Conservation (phyloP, 2,113 vertebrate genomes). For the Vimba vimba region DNA sequence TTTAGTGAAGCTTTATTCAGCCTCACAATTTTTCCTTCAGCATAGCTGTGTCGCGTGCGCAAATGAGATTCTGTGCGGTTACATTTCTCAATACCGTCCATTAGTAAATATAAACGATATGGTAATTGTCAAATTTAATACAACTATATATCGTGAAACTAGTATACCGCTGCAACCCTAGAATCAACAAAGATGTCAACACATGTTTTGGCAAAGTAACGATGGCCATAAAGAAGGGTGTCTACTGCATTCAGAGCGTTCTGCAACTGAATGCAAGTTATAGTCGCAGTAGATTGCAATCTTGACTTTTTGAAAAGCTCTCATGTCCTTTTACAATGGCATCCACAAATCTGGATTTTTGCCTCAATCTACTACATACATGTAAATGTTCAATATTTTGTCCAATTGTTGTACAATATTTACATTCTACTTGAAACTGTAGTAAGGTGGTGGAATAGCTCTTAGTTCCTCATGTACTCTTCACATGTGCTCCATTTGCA, state of each 20-base stretch:
- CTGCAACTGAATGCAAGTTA: not conserved
- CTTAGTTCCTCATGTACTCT: not conserved
- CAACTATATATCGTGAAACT: not conserved
- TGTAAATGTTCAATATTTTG: not conserved
- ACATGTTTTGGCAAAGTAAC: not conserved
- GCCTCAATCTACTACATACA: slow-evolving; percentile 2
- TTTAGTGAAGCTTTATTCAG: not conserved
- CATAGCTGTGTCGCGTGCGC: not conserved
- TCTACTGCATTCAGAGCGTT: slow-evolving; percentile 26
- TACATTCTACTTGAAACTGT: slow-evolving; percentile 7
- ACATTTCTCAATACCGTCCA: not conserved
- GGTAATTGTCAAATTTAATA: not conserved
- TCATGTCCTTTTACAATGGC: no score
- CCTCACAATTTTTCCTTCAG: not conserved
- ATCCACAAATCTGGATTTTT: not conserved
- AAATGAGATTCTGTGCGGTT: not conserved
- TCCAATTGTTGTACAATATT: slow-evolving; percentile 18
- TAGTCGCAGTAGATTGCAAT: not conserved
- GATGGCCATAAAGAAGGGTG: not conserved
- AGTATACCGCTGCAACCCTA: slow-evolving; percentile 5
- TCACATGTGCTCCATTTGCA: not conserved
- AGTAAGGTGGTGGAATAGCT: slow-evolving; percentile 4
- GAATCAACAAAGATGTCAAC: not conserved
- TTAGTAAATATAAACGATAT: not conserved
- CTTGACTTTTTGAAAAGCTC: not conserved